These are phyloP conservation scores for Aleiodes sp. DNA, from an alignment of 1,140 invertebrate species.

Conservation along the genomic window DNA sequence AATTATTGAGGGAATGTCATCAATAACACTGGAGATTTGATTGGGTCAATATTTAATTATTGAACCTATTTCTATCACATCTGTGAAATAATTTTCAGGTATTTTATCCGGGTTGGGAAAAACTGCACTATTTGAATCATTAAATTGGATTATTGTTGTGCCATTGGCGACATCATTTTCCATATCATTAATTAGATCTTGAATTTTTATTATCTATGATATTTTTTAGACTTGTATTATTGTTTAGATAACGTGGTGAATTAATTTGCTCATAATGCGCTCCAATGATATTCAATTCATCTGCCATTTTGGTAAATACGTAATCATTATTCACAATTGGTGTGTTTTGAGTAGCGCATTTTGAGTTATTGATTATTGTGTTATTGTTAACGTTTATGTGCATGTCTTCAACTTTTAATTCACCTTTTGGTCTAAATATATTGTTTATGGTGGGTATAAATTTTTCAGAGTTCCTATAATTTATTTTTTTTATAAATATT, in stretches of 20 bases:
- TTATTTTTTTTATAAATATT: neutral
- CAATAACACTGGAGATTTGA: conserved; percentile 11
- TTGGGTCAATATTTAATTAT: conserved; percentile 9
- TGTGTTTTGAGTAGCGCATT: neutral
- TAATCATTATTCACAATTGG: neutral
- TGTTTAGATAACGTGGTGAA: neutral
- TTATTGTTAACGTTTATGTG: neutral
- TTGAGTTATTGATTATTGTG: neutral
- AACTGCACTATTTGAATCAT: no score
- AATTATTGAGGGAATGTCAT: conserved; percentile 22
- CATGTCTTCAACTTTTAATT: neutral
- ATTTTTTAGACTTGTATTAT: neutral
- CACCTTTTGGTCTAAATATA: neutral
- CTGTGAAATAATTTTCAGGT: no score
- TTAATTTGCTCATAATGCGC: neutral
- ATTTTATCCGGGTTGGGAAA: no score
- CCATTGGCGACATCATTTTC: no score
- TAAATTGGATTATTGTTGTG: no score
- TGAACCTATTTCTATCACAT: neutral
- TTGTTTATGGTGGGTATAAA: neutral
- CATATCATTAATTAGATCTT: neutral
- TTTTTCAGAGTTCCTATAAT: neutral
- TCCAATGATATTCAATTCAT: neutral
- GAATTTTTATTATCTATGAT: neutral
- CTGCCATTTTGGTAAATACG: neutral